These are phyloP conservation scores for Paramormyrops hopkinsi DNA, from an alignment of 2,797 vertebrate genomes.

Conservation along the genomic window DNA sequence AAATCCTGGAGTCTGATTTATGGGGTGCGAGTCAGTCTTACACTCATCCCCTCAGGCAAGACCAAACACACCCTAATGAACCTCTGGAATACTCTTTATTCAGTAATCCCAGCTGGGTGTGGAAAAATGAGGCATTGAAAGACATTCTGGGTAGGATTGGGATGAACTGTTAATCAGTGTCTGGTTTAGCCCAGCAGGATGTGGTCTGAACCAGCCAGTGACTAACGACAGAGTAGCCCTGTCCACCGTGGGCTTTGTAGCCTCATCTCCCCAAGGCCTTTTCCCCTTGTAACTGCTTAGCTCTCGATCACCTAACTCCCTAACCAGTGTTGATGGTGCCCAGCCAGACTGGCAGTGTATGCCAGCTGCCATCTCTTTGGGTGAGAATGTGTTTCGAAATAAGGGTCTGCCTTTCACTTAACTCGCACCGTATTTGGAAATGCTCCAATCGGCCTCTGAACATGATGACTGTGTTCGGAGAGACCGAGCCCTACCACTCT, in stretches of 20 bases:
- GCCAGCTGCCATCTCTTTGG: background rate
- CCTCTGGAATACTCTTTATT: background rate
- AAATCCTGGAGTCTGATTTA: background rate
- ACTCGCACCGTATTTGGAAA: background rate
- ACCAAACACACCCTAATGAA: background rate
- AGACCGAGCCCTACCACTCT: background rate
- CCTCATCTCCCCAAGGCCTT: background rate
- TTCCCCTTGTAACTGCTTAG: background rate
- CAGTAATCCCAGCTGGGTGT: background rate
- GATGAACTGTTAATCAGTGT: background rate
- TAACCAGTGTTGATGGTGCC: background rate
- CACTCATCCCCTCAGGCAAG: background rate
- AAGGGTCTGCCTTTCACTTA: background rate
- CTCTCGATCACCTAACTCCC: background rate
- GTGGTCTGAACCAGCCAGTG: background rate
- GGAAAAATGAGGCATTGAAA: background rate
- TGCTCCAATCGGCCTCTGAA: background rate
- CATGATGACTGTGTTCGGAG: background rate
- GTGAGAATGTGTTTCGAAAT: background rate
- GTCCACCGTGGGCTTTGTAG: background rate
- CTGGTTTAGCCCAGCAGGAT: background rate
- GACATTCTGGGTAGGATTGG: background rate
- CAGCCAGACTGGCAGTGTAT: background rate
- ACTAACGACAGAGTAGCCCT: background rate
- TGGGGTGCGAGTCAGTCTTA: background rate